Evolutionary conservation across 37 sponge, comb jelly and placozoan species (phyloP).

Genomic region (Lycopodina hypogea): DNA sequence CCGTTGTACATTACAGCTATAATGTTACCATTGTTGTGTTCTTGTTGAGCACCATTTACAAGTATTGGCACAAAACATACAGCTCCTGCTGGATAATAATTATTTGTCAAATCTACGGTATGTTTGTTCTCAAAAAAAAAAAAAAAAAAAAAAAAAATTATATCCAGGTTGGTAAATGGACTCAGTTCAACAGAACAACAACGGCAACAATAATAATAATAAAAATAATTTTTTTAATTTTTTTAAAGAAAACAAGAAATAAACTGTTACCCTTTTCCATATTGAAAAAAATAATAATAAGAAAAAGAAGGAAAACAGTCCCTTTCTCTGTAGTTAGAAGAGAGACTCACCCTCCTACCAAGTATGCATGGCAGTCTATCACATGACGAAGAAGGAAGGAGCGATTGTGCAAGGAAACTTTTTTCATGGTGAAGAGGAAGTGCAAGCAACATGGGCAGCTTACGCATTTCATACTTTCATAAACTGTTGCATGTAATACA

Average conservation of each 20-base stretch:
- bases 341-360: constrained; percentile 9
- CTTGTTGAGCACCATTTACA: too few species aligned
- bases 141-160: too few species aligned
- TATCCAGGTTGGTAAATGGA: too few species aligned
- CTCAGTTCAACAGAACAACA: too few species aligned
- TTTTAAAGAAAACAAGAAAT: too few species aligned
- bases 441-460: constrained; percentile 10
- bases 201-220: not conserved
- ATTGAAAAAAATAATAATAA: not conserved
- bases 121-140: too few species aligned
- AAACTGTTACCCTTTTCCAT: not conserved
- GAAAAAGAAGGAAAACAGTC: not conserved
- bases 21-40: too few species aligned
- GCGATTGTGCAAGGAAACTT: constrained; percentile 5
- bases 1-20: too few species aligned
- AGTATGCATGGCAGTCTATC: constrained; percentile 9
- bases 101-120: too few species aligned
- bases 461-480: not conserved
- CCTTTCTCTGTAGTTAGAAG: not conserved
- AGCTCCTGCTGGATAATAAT: too few species aligned
- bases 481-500: constrained; percentile 13
- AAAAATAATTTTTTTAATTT: too few species aligned
- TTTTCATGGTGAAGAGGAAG: constrained; percentile 1
- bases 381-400: not conserved
- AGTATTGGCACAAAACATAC: too few species aligned